Evolutionary conservation across 1,140 invertebrate species (phyloP), one percentile per base, ranked within the genome.

Genomic region (Drosophila murphyi): DNA sequence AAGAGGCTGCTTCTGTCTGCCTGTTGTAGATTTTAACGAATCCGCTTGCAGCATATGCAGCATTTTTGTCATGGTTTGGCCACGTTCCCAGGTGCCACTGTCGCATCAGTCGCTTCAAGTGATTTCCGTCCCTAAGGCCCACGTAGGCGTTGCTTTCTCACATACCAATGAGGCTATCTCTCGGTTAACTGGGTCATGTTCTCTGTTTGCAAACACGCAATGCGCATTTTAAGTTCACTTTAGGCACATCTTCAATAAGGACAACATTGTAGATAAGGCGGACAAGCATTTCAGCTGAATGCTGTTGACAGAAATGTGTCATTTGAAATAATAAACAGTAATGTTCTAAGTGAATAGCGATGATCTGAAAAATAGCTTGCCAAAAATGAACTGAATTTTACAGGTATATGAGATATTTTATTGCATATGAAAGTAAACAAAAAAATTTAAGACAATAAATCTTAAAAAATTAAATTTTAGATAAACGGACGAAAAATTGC

Each of bases 151-250:
- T 48, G 45, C 60, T 61, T 63, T 60, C 63, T 47, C 71, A 87
- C 82, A 87, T 86, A 82, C 68, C 79, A 87, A 85, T 82, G 74
- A 78, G 60, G 10, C 39, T 31, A 3, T 55, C 32, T n/a, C 37
- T 32, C 45, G n/a, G 52, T 37, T 61, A 63, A 57, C 55, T 76
- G 61, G 63, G 47, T 59, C 59, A 65, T 50, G 55, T 57, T 60
- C 51, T 51, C 57, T 52, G 62, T 69, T 51, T 76, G 65, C 29
- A 37, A 50, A 64, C 72, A 79, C 79, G 79, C 76, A 76, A 39
- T 73, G 52, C 78, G 82, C 52, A 87, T 86, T 87, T 82, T 71
- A 82, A 87, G 76, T 51, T 72, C 57, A 61, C 71, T 73, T 79
- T 69, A 78, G 72, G 54, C 68, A 63, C 68, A 76, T 72, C 60